phyloP scores from a whole-genome alignment of 1,140 invertebrate genomes.

The Pseudomyrmex flavicornis region DNA sequence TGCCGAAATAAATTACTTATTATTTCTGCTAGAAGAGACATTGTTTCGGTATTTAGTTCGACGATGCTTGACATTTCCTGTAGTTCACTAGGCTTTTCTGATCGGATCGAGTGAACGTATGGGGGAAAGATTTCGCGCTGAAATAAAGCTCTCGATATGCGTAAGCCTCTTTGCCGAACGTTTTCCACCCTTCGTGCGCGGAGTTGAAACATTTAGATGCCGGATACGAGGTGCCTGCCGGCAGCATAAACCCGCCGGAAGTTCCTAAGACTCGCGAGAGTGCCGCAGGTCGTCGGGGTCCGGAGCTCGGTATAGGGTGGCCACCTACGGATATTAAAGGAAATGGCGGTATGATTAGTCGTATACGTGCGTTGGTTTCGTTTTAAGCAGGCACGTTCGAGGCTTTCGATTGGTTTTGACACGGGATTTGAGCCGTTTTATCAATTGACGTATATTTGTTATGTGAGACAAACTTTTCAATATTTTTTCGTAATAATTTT shows the following conservation, averaged over 20 bases:
- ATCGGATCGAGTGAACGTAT: not conserved
- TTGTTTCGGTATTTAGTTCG: not conserved
- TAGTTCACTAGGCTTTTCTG: not conserved
- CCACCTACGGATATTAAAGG: constrained; percentile 85
- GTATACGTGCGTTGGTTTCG: constrained; percentile 83
- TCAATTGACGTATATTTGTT: not conserved
- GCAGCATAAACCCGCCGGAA: constrained; percentile 82
- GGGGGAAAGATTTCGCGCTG: not conserved
- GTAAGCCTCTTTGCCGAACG: constrained; percentile 22
- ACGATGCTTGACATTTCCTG: not conserved
- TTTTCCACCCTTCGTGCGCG: constrained; percentile 41
- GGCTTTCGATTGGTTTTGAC: constrained; percentile 42
- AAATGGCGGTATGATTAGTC: constrained; percentile 86
- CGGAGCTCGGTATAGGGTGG: constrained; percentile 64
- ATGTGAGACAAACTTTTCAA: not conserved
- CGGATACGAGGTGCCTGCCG: constrained; percentile 77
- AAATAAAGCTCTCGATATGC: constrained; percentile 45
- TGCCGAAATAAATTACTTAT: too few relatives aligned
- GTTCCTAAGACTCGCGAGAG: constrained; percentile 81
- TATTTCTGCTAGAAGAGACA: not conserved
- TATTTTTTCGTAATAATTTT: not conserved
- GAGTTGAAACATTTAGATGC: constrained; percentile 80
- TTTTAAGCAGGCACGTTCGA: constrained; percentile 74
- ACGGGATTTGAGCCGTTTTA: not conserved
- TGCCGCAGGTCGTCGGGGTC: constrained; percentile 70